Conservation (phyloP, 2,888 invertebrate species). For the Aleiodes alternator region DNA sequence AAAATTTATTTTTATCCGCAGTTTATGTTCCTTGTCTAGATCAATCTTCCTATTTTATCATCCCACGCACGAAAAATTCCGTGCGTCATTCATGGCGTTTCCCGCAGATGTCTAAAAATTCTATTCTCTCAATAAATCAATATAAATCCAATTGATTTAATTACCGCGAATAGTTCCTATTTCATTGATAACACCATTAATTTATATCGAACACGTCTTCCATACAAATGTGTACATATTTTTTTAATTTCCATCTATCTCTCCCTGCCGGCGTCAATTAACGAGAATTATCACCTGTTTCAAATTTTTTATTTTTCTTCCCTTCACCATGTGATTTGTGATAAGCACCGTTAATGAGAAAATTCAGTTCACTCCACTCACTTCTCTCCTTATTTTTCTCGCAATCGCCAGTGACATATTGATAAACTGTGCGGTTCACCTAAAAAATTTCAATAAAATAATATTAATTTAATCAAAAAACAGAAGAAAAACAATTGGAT, state of each 20-base stretch:
- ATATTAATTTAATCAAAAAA: background rate
- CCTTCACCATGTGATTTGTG: too few species aligned
- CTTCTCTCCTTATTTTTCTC: too few species aligned
- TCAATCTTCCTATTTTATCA: slow-evolving; percentile 12
- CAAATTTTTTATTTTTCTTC: background rate
- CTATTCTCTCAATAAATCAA: background rate
- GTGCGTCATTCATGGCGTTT: too few species aligned
- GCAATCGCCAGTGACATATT: too few species aligned
- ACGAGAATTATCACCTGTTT: too few species aligned
- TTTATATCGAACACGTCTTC: slow-evolving; percentile 3
- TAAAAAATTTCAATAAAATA: background rate
- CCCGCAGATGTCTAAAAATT: slow-evolving; percentile 1
- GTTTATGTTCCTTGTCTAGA: background rate
- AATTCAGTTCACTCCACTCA: too few species aligned
- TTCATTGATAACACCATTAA: background rate
- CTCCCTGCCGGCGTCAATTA: too few species aligned
- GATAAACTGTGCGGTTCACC: too few species aligned
- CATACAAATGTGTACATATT: background rate
- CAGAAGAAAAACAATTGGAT: background rate
- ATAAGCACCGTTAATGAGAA: too few species aligned
- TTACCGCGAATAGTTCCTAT: background rate
- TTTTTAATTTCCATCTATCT: background rate
- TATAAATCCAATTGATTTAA: background rate
- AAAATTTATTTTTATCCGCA: slow-evolving; percentile 14
- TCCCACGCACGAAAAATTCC: slow-evolving; percentile 1